Evolutionary conservation across 2,888 invertebrate genomes (phyloP).

Genomic region (Tholera decimalis): DNA sequence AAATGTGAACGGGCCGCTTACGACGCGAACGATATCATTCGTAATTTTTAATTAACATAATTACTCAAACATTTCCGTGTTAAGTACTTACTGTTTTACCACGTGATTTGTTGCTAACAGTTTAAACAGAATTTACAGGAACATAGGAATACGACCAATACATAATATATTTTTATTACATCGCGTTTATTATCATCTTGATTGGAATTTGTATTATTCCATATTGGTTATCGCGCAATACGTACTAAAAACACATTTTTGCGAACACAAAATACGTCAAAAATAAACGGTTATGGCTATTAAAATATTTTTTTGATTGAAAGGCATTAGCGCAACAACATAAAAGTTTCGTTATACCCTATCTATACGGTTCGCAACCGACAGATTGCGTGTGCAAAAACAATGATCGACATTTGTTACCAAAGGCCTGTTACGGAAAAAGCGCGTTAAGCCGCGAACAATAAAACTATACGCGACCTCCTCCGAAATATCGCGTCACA

Average conservation of each 20-base stretch:
- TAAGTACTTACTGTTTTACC: conserved; percentile 12
- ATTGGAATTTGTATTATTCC: conserved; percentile 22
- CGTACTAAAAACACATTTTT: conserved; percentile 31
- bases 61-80: conserved; percentile 50
- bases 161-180: conserved; percentile 35
- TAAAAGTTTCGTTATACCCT: conserved; percentile 72
- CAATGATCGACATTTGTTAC: conserved; percentile 82
- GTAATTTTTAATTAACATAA: conserved; percentile 53
- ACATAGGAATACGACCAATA: conserved; percentile 18
- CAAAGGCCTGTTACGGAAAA: conserved; percentile 78
- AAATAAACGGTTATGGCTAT: conserved; percentile 54
- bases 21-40: conserved; percentile 41
- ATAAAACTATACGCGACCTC: conserved; percentile 77
- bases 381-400: conserved; percentile 84
- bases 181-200: conserved; percentile 28
- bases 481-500: conserved; percentile 68
- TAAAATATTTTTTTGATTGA: conserved; percentile 73
- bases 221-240: conserved; percentile 34
- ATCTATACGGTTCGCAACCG: conserved; percentile 74
- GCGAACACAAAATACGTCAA: conserved; percentile 18
- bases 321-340: conserved; percentile 73
- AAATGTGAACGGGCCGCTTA: conserved; percentile 21
- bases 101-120: conserved; percentile 44
- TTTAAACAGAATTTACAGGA: conserved; percentile 39
- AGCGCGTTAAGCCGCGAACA: conserved; percentile 77